phyloP scores from a whole-genome alignment of 2,888 invertebrate genomes.

The Drosophila recens region DNA sequence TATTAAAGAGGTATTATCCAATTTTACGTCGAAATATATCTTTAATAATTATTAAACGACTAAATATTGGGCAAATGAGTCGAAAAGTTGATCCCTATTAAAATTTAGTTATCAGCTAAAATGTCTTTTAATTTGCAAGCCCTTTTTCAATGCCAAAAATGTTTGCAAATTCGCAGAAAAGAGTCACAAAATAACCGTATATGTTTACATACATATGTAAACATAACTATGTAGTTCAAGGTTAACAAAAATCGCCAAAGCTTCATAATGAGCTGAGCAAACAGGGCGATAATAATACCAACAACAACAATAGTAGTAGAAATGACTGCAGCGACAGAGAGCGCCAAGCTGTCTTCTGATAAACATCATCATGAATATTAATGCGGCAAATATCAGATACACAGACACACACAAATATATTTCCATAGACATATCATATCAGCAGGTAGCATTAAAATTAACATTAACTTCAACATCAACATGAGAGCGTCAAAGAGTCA shows the following conservation, averaged over 20 bases:
- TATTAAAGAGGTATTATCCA: too few species aligned
- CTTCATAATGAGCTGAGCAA: conserved; percentile 71
- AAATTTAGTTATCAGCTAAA: background rate
- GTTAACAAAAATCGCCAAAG: conserved; percentile 63
- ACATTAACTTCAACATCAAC: conserved; percentile 47
- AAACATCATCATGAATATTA: conserved; percentile 74
- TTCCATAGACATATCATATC: conserved; percentile 8
- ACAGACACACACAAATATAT: conserved; percentile 21
- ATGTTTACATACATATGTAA: background rate
- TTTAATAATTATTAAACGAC: too few species aligned
- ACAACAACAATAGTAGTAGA: conserved; percentile 15
- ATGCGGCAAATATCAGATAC: conserved; percentile 58
- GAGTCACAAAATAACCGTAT: conserved; percentile 7
- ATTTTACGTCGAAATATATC: too few species aligned
- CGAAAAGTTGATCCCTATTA: background rate
- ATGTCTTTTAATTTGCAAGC: background rate
- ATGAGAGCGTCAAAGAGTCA: conserved; percentile 68
- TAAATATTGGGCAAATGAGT: too few species aligned
- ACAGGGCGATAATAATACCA: conserved; percentile 34
- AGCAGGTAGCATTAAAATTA: conserved; percentile 36
- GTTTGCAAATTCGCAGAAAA: conserved; percentile 48
- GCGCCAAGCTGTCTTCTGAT: conserved; percentile 56
- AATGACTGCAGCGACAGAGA: conserved; percentile 8
- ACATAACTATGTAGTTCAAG: conserved; percentile 73
- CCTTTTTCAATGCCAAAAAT: conserved; percentile 43